phyloP scores from a whole-genome alignment of 2,888 invertebrate species.

The Fragum fragum region DNA sequence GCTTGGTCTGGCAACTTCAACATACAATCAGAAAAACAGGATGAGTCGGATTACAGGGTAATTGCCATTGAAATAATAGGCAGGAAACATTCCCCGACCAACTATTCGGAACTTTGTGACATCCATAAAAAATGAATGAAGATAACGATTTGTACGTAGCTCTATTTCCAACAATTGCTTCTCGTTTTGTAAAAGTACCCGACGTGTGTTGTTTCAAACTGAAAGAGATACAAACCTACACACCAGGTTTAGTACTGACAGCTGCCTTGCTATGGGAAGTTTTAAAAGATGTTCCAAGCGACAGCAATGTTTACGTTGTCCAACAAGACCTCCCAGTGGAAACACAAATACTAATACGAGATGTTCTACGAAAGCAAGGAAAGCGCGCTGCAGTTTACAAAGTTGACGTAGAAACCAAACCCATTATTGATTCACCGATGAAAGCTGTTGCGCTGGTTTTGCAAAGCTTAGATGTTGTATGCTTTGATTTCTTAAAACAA shows the following conservation, averaged over 20 bases:
- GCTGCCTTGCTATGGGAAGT: not conserved
- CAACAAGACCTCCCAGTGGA: not conserved
- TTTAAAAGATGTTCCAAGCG: not conserved
- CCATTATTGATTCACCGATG: not conserved
- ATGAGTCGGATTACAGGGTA: not conserved
- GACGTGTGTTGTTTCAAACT: not conserved
- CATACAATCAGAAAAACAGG: not conserved
- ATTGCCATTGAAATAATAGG: constrained; percentile 2
- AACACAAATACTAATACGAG: not conserved
- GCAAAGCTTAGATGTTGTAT: not conserved
- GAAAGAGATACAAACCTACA: constrained; percentile 18
- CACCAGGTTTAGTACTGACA: constrained; percentile 9
- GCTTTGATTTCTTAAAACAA: not conserved
- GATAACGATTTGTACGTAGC: not conserved
- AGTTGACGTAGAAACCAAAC: not conserved
- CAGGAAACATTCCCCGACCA: not conserved
- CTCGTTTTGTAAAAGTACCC: not conserved
- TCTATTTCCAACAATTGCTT: not conserved
- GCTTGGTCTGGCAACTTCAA: not conserved
- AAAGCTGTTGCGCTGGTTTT: not conserved
- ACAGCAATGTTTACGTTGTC: not conserved
- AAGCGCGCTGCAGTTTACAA: not conserved
- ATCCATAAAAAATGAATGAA: not conserved
- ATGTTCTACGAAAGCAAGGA: not conserved
- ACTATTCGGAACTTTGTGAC: not conserved